phyloP scores from a whole-genome alignment of 2,888 invertebrate genomes.

The Andrena hattorfiana region DNA sequence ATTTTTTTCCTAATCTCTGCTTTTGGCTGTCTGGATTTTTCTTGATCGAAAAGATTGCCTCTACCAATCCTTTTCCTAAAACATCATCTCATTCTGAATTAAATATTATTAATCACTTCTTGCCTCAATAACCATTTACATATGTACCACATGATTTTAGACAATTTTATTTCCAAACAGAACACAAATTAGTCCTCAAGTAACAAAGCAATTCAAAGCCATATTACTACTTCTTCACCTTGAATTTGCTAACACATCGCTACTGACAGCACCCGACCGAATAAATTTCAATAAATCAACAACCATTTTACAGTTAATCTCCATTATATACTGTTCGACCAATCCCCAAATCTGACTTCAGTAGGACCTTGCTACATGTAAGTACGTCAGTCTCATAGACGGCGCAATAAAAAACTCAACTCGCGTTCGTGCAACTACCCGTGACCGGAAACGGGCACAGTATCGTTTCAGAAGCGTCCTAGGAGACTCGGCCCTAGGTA shows the following conservation, averaged over 20 bases:
- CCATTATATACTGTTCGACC: neutral
- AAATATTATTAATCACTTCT: too few species aligned
- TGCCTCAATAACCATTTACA: too few species aligned
- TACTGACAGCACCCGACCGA: neutral
- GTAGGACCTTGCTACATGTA: too few species aligned
- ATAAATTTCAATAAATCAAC: neutral
- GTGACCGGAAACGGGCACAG: slow-evolving; percentile 51
- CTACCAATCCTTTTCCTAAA: neutral
- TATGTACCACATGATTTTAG: too few species aligned
- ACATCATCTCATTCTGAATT: too few species aligned
- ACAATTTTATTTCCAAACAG: too few species aligned
- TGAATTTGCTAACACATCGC: neutral
- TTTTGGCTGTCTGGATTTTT: neutral
- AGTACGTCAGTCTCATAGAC: too few species aligned
- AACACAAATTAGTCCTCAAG: too few species aligned
- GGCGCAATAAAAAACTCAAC: neutral
- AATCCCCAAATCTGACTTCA: neutral
- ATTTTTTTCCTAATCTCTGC: neutral
- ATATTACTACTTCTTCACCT: neutral
- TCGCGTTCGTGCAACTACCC: slow-evolving; percentile 1
- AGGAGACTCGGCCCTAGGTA: slow-evolving; percentile 63
- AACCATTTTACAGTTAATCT: neutral
- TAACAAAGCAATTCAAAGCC: too few species aligned
- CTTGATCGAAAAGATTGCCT: too few species aligned
- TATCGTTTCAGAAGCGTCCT: slow-evolving; percentile 67